phyloP scores from a whole-genome alignment of 2,888 invertebrate species.

The Torymus auratus region DNA sequence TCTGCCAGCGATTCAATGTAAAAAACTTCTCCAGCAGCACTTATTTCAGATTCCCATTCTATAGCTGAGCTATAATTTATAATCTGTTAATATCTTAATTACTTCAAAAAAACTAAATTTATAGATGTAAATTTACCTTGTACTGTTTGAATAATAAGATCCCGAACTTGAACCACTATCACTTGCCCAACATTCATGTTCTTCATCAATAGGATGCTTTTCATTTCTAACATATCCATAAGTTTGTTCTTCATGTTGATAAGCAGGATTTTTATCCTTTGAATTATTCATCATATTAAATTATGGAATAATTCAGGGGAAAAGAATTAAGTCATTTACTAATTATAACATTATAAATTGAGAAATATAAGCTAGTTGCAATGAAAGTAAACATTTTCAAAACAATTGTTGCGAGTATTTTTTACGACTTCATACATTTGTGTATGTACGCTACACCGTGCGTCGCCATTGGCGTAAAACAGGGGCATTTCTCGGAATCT shows the following conservation, averaged over 20 bases:
- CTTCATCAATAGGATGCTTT: constrained; percentile 65
- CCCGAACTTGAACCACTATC: constrained; percentile 74
- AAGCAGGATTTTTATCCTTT: constrained; percentile 38
- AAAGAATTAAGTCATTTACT: too few relatives aligned
- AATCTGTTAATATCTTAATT: constrained; percentile 9
- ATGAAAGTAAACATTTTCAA: not conserved
- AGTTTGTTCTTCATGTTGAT: constrained; percentile 49
- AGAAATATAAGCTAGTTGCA: too few relatives aligned
- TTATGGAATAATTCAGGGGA: too few relatives aligned
- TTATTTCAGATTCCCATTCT: constrained; percentile 73
- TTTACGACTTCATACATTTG: not conserved
- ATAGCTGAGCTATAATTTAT: constrained; percentile 67
- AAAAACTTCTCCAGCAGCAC: constrained; percentile 70
- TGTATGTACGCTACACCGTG: too few relatives aligned
- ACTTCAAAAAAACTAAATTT: constrained; percentile 2
- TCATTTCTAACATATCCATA: constrained; percentile 44
- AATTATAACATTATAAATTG: too few relatives aligned
- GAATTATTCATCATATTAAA: constrained; percentile 37
- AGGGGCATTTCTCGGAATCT: constrained; percentile 2
- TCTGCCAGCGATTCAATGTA: constrained; percentile 71
- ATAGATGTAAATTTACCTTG: constrained; percentile 64
- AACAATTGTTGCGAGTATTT: not conserved
- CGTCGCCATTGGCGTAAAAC: constrained; percentile 32
- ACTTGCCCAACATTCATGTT: constrained; percentile 74
- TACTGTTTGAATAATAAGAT: constrained; percentile 73